Base-by-base conservation (phyloP, 2,113 vertebrate genomes). In the Cyanoderma ruficeps region DNA sequence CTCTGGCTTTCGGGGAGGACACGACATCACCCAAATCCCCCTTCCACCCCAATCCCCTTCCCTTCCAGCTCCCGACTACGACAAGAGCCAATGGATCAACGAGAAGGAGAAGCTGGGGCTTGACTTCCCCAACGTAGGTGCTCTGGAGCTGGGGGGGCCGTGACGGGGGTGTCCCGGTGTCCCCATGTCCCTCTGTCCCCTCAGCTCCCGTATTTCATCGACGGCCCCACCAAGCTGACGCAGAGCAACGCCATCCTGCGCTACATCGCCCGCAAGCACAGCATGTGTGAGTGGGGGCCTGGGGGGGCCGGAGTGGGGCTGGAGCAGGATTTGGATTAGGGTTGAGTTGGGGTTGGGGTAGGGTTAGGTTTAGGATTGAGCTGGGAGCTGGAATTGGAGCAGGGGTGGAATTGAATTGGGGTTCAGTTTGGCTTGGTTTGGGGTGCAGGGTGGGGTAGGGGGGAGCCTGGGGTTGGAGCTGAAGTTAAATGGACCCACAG, bases 21-120 rank as follows among this genome's bases (percentile, higher is more conserved):
- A n/a, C n/a, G n/a, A n/a, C n/a, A n/a, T n/a, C n/a, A n/a, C n/a
- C n/a, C n/a, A n/a, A n/a, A n/a, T n/a, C n/a, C n/a, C n/a, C n/a
- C n/a, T n/a, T n/a, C n/a, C n/a, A n/a, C n/a, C n/a, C n/a, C n/a
- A n/a, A n/a, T n/a, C n/a, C n/a, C 30, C 53, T 56, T 47, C 21
- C 65, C 57, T 30, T 47, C 28, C 84, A 87, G 84, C 84, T 41
- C 84, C 84, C 2, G 28, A 79, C 65, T 87, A 70, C 9, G 65
- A 87, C 2, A 70, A 70, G 49, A 87, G 84, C 84, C 65, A 87
- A 10, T 87, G 84, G 84, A 63, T 53, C 84, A 87, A 87, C 5
- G 84, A 87, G 84, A 87, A 87, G 84, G 84, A 87, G 74, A 87
- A 87, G 65, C 84, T 87, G 74, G 84, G 84, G 2, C 74, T 87